Percentiles rank a stretch among this genome's conserved stretches.
Conservation (phyloP, 2,113 vertebrate genomes). For the Xenopus borealis region DNA sequence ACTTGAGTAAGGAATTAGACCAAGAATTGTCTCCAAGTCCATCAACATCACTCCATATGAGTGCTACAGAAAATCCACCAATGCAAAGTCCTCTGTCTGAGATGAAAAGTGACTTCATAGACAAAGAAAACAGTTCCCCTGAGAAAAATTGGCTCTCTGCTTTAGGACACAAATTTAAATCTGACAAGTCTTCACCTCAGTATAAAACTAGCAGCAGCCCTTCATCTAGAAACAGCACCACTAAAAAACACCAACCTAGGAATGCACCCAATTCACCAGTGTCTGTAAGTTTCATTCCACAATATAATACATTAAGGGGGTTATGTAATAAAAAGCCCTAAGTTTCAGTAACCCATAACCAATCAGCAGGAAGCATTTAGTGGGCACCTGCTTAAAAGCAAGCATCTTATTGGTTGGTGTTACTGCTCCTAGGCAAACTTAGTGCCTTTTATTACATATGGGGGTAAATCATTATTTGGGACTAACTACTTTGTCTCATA, state of each 20-base stretch:
- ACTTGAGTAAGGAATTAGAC: not conserved
- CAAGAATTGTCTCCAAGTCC: constrained; percentile 46
- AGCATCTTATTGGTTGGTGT: too few relatives aligned
- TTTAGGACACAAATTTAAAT: constrained; percentile 73
- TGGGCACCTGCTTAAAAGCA: too few relatives aligned
- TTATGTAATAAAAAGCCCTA: too few relatives aligned
- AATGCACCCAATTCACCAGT: constrained; percentile 58
- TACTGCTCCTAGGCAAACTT: too few relatives aligned
- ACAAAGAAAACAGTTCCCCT: constrained; percentile 86
- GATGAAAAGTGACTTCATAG: constrained; percentile 51
- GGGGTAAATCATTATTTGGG: too few relatives aligned
- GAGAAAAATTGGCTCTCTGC: constrained; percentile 81
- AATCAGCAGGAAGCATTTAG: too few relatives aligned
- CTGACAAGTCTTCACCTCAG: constrained; percentile 57
- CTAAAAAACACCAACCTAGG: constrained; percentile 67
- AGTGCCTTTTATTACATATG: too few relatives aligned
- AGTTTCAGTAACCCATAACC: too few relatives aligned
- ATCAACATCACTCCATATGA: constrained; percentile 42
- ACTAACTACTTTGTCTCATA: too few relatives aligned
- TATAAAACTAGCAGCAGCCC: constrained; percentile 42
- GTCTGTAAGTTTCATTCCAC: constrained; percentile 61
- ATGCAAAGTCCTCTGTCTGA: constrained; percentile 41
- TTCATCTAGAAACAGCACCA: constrained; percentile 55
- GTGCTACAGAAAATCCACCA: constrained; percentile 39
- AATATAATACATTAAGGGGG: too few relatives aligned